Evolutionary conservation across 2,113 vertebrate genomes (phyloP).

Genomic region (Aleadryas rufinucha): DNA sequence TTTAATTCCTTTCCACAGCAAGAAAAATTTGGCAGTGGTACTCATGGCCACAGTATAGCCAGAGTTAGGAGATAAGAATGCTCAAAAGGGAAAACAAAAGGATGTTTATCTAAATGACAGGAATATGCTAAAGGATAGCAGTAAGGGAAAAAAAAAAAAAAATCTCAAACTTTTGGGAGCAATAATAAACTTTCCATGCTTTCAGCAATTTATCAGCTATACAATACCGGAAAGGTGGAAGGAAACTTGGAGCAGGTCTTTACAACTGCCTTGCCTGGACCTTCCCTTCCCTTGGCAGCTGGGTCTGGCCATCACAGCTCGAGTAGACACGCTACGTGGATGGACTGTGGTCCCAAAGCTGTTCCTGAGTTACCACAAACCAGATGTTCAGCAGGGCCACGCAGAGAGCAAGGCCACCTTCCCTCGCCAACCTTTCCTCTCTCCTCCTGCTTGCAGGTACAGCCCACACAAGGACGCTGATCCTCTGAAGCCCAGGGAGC

Average conservation of each 20-base stretch:
- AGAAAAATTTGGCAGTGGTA: background rate
- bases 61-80: conserved; percentile 21
- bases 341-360: background rate
- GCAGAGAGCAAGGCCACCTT: background rate
- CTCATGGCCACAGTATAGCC: background rate
- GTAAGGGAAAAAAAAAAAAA: background rate
- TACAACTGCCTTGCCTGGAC: background rate
- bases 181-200: conserved; percentile 23
- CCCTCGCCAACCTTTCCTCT: background rate
- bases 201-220: background rate
- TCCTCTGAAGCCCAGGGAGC: conserved; percentile 91
- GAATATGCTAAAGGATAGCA: background rate
- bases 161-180: background rate
- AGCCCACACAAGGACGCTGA: conserved; percentile 92
- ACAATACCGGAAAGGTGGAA: background rate
- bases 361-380: background rate
- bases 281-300: background rate
- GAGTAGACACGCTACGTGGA: background rate
- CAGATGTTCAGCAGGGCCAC: background rate
- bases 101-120: conserved; percentile 15
- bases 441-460: conserved; percentile 74
- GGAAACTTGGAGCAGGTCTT: conserved; percentile 24
- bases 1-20: conserved; percentile 14
- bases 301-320: background rate
- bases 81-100: conserved; percentile 21